These are phyloP conservation scores for Willisornis vidua DNA, from an alignment of 2,113 vertebrate genomes.

Conservation along the genomic window DNA sequence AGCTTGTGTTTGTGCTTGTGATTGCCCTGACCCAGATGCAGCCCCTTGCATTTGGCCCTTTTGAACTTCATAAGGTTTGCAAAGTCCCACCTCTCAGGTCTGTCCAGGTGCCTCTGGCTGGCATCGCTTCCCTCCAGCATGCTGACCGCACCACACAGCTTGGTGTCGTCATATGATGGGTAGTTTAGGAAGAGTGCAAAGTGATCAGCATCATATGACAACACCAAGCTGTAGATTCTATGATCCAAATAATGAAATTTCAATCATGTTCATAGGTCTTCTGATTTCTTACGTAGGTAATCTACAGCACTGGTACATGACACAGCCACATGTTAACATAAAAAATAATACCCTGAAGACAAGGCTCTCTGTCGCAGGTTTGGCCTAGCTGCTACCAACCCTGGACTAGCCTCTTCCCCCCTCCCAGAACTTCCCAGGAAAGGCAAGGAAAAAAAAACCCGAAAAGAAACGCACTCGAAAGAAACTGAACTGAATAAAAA, in stretches of 20 bases:
- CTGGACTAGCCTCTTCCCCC: too few species aligned
- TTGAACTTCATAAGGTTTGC: background rate
- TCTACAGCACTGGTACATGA: background rate
- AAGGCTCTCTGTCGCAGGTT: too few species aligned
- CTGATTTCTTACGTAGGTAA: background rate
- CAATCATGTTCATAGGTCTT: background rate
- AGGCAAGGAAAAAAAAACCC: too few species aligned
- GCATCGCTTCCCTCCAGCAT: background rate
- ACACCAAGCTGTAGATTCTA: background rate
- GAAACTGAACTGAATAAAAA: too few species aligned
- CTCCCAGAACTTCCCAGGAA: too few species aligned
- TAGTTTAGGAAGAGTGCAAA: too few species aligned
- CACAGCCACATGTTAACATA: background rate
- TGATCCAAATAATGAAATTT: background rate
- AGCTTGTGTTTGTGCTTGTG: background rate
- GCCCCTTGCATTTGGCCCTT: background rate
- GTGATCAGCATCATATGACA: too few species aligned
- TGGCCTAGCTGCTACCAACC: too few species aligned
- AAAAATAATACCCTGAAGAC: background rate
- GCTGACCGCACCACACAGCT: background rate
- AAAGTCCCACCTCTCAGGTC: background rate
- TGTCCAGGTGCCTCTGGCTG: background rate
- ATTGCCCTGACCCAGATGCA: background rate
- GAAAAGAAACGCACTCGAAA: too few species aligned
- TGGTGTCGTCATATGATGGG: background rate